A percentile compares a stretch with the other conserved stretches of the same genome.
phyloP scores from a whole-genome alignment of 2,797 vertebrate genomes.

The Serranus cabrilla region DNA sequence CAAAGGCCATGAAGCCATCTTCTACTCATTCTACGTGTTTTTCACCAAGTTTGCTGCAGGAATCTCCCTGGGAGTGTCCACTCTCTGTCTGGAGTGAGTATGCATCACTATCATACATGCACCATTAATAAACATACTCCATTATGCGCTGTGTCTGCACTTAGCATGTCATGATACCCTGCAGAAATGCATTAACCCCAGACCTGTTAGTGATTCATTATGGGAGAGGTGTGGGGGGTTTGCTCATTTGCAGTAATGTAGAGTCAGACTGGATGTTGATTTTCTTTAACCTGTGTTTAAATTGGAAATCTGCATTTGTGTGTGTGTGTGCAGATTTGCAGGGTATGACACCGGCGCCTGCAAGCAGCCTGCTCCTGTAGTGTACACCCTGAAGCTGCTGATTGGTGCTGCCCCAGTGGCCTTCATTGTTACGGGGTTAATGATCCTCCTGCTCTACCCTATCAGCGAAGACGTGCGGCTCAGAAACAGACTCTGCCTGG shows the following conservation, averaged over 20 bases:
- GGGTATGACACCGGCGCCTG: slow-evolving; percentile 93
- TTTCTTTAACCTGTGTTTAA: slow-evolving; percentile 44
- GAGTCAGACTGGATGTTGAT: slow-evolving; percentile 19
- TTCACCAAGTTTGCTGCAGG: slow-evolving; percentile 95
- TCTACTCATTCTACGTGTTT: slow-evolving; percentile 98
- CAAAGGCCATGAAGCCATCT: slow-evolving; percentile 96
- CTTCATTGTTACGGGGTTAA: slow-evolving; percentile 91
- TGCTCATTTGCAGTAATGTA: slow-evolving; percentile 33
- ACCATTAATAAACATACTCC: background rate
- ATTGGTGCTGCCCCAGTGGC: slow-evolving; percentile 92
- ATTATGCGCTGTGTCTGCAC: background rate
- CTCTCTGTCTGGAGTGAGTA: slow-evolving; percentile 94
- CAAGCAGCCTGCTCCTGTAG: slow-evolving; percentile 89
- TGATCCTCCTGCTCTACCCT: slow-evolving; percentile 92
- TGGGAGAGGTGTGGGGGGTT: slow-evolving; percentile 19
- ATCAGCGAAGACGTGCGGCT: slow-evolving; percentile 89
- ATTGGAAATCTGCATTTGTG: slow-evolving; percentile 17
- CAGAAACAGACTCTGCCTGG: slow-evolving; percentile 86
- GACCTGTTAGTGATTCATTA: slow-evolving; percentile 32
- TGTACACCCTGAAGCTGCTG: slow-evolving; percentile 93
- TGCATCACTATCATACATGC: slow-evolving; percentile 10
- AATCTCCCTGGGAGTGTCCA: slow-evolving; percentile 95
- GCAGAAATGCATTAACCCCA: slow-evolving; percentile 28
- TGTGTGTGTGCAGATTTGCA: slow-evolving; percentile 86
- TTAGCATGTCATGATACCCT: slow-evolving; percentile 15